Evolutionary conservation across 1,140 invertebrate species (phyloP).

Genomic region (Diabrotica virgifera): DNA sequence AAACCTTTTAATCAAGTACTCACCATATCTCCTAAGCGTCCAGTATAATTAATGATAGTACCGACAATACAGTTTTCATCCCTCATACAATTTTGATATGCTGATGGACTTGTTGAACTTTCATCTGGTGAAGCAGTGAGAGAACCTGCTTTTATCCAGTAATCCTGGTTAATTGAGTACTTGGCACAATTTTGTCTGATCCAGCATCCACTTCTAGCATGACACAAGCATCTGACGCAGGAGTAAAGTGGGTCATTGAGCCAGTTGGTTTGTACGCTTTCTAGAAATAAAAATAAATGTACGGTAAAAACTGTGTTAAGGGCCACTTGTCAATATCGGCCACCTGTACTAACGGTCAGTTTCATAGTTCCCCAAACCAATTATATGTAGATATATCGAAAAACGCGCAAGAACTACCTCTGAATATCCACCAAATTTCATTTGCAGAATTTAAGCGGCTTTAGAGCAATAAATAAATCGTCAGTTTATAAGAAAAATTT

Average conservation of each 20-base stretch:
- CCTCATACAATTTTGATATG: slow-evolving; percentile 5
- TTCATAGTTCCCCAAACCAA: no score
- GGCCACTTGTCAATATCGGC: no score
- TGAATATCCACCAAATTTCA: no score
- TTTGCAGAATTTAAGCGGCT: no score
- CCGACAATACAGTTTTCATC: slow-evolving; percentile 19
- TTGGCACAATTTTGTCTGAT: slow-evolving; percentile 5
- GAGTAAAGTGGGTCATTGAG: not conserved
- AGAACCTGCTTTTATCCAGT: slow-evolving; percentile 13
- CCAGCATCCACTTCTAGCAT: slow-evolving; percentile 6
- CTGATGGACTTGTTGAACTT: not conserved
- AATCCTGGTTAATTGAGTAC: slow-evolving; percentile 5
- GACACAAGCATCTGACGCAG: slow-evolving; percentile 4
- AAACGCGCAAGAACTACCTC: no score
- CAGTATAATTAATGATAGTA: slow-evolving; percentile 11
- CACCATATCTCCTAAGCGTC: slow-evolving; percentile 7
- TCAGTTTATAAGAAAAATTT: no score
- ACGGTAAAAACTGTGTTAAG: no score
- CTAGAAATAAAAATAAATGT: no score
- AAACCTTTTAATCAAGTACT: not conserved
- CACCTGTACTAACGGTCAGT: no score
- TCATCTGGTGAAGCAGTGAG: slow-evolving; percentile 5
- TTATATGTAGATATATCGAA: no score
- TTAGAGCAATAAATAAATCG: no score
- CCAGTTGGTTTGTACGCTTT: not conserved